A percentile compares a stretch with the other conserved stretches of the same genome.
These are phyloP conservation scores for Cyprinus carpio DNA, from an alignment of 2,113 vertebrate species.

Conservation along the genomic window DNA sequence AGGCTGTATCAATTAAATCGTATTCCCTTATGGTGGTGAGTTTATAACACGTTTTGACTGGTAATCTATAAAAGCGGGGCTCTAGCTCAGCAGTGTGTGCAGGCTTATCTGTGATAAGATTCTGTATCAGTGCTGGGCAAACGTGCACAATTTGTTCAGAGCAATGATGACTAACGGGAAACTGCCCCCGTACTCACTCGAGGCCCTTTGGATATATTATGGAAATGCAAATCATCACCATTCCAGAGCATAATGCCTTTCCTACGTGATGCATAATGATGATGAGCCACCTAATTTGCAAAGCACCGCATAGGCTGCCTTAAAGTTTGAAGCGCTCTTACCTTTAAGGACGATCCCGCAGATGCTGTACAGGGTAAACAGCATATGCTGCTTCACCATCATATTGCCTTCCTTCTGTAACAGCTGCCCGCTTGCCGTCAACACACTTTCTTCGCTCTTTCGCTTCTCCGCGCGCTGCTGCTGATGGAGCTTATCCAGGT, in stretches of 20 bases:
- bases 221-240: slow-evolving; percentile 23
- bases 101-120: slow-evolving; percentile 37
- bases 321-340: slow-evolving; percentile 52
- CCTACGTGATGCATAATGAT: background rate
- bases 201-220: slow-evolving; percentile 26
- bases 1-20: background rate
- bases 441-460: slow-evolving; percentile 52
- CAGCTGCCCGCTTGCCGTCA: slow-evolving; percentile 47
- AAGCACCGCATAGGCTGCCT: slow-evolving; percentile 1
- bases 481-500: slow-evolving; percentile 60
- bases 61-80: slow-evolving; percentile 35
- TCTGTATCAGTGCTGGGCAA: slow-evolving; percentile 29
- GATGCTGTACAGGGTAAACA: slow-evolving; percentile 64
- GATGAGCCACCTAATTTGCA: background rate
- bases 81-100: slow-evolving; percentile 32
- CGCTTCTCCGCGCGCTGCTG: slow-evolving; percentile 48
- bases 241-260: slow-evolving; percentile 31
- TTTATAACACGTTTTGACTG: slow-evolving; percentile 33
- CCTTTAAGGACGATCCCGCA: slow-evolving; percentile 66
- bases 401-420: slow-evolving; percentile 60
- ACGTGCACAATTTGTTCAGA: slow-evolving; percentile 22
- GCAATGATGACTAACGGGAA: slow-evolving; percentile 34
- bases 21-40: background rate
- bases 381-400: slow-evolving; percentile 60
- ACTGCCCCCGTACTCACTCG: background rate